These are phyloP conservation scores for Ennomos erosarius DNA, from an alignment of 2,888 invertebrate species.

Conservation along the genomic window DNA sequence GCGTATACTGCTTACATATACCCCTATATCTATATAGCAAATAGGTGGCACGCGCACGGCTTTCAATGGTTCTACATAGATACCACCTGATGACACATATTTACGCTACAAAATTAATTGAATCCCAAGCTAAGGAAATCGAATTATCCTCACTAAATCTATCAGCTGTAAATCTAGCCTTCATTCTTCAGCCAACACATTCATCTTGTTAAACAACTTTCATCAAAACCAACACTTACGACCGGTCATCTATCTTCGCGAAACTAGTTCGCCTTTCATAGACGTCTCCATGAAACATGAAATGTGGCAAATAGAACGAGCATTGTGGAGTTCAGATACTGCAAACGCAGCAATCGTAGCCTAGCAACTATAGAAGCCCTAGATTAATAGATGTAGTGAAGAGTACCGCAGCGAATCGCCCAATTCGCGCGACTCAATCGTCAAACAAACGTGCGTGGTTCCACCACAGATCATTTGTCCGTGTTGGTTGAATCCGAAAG, in stretches of 20 bases:
- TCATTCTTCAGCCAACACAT: too few species aligned
- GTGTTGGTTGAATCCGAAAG: conserved; percentile 24
- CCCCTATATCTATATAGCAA: too few species aligned
- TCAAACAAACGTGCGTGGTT: conserved; percentile 24
- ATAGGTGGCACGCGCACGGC: too few species aligned
- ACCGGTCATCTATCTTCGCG: background rate
- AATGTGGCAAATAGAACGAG: conserved; percentile 1
- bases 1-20: too few species aligned
- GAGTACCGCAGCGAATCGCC: conserved; percentile 26
- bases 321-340: background rate
- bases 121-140: too few species aligned
- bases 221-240: conserved; percentile 7
- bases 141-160: background rate
- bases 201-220: background rate
- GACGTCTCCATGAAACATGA: conserved; percentile 4
- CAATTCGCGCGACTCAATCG: conserved; percentile 31
- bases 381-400: conserved; percentile 22
- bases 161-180: conserved; percentile 12
- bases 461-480: conserved; percentile 47
- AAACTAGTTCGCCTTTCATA: conserved; percentile 5
- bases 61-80: too few species aligned
- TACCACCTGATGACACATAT: too few species aligned
- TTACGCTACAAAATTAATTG: too few species aligned
- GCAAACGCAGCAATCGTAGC: conserved; percentile 3
- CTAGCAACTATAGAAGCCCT: conserved; percentile 17